These are phyloP conservation scores for Zaprionus lineosus DNA, from an alignment of 2,888 invertebrate genomes.

Conservation along the genomic window DNA sequence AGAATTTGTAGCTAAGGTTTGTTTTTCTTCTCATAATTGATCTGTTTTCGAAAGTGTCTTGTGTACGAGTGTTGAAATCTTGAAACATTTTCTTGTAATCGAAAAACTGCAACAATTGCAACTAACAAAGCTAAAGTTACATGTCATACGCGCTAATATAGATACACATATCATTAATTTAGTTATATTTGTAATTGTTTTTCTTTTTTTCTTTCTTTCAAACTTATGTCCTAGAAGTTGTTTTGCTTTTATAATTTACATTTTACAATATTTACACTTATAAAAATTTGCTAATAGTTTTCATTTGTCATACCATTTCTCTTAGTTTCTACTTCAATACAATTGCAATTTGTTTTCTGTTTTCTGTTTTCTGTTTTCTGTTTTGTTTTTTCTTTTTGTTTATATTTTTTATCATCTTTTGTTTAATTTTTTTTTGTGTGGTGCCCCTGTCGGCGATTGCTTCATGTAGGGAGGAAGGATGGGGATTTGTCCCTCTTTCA, in stretches of 20 bases:
- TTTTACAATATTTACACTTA: conserved; percentile 74
- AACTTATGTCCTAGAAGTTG: conserved; percentile 52
- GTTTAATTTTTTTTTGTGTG: conserved; percentile 25
- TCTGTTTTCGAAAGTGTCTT: conserved; percentile 29
- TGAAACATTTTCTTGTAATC: conserved; percentile 47
- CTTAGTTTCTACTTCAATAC: conserved; percentile 35
- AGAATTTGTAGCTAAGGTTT: conserved; percentile 24
- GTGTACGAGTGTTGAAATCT: conserved; percentile 4
- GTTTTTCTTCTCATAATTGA: conserved; percentile 55
- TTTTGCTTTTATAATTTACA: conserved; percentile 46
- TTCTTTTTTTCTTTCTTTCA: conserved; percentile 26
- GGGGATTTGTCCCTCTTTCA: too few relatives aligned
- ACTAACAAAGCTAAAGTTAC: conserved; percentile 75
- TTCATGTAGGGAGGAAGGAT: conserved; percentile 9
- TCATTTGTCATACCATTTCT: conserved; percentile 45
- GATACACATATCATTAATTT: conserved; percentile 44
- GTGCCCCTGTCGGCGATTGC: conserved; percentile 40
- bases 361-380: too few relatives aligned
- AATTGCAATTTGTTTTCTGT: conserved; percentile 56
- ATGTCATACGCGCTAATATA: conserved; percentile 58
- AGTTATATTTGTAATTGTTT: conserved; percentile 25
- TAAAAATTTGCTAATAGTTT: conserved; percentile 76
- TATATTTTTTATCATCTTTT: too few relatives aligned
- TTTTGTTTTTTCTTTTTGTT: too few relatives aligned
- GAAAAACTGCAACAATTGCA: conserved; percentile 76